Percentiles rank a stretch among this genome's conserved stretches.
These are phyloP conservation scores for Mohoua ochrocephala DNA, from an alignment of 2,113 vertebrate species.

Conservation along the genomic window DNA sequence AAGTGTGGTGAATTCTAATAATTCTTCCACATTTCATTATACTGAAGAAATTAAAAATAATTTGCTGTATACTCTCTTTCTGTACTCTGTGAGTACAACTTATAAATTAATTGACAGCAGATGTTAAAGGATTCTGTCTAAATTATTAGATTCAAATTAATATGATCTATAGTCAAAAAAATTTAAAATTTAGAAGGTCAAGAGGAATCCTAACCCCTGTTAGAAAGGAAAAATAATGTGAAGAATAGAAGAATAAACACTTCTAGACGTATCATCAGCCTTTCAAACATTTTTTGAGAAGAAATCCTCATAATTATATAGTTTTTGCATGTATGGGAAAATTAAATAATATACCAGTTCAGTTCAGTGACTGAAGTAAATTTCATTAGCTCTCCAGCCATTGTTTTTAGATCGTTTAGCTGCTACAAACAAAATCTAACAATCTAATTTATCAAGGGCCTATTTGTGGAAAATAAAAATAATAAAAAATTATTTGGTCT, in stretches of 20 bases:
- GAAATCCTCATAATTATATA: background rate
- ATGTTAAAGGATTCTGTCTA: background rate
- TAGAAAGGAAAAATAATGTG: background rate
- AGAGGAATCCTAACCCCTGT: background rate
- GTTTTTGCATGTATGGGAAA: background rate
- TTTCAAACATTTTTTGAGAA: background rate
- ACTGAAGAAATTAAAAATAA: background rate
- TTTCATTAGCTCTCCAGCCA: background rate
- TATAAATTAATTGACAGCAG: background rate
- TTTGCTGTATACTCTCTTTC: background rate
- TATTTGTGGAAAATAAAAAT: conserved; percentile 4
- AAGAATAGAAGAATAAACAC: background rate
- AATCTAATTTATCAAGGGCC: background rate
- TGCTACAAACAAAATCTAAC: conserved; percentile 14
- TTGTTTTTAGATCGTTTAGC: background rate
- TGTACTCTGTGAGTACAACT: background rate
- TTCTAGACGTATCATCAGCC: background rate
- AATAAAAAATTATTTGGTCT: background rate
- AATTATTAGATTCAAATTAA: background rate
- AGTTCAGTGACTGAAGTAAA: background rate
- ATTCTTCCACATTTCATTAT: background rate
- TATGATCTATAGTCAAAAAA: background rate
- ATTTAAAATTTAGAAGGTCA: background rate
- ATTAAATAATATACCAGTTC: background rate
- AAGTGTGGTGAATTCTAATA: background rate